phyloP scores from a whole-genome alignment of 2,113 vertebrate genomes.

The Corythaixoides concolor region DNA sequence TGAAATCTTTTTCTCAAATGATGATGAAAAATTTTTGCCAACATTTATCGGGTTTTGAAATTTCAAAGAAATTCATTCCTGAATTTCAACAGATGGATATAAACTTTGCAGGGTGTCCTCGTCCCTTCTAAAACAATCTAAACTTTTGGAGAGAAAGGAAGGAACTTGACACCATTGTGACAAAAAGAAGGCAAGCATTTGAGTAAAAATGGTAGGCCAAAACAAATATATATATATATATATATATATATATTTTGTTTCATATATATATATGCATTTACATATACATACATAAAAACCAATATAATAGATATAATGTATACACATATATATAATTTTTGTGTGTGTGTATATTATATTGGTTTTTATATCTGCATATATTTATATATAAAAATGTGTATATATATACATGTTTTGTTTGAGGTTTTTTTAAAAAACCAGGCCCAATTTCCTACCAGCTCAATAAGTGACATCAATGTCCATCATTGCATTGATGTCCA shows the following conservation, averaged over 20 bases:
- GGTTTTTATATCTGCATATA: rapidly evolving
- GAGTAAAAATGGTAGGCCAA: neutral
- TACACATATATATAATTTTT: neutral
- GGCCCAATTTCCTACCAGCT: neutral
- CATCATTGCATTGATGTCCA: neutral
- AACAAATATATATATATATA: neutral
- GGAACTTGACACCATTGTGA: neutral
- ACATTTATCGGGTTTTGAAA: neutral
- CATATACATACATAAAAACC: neutral
- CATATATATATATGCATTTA: neutral
- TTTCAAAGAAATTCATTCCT: neutral
- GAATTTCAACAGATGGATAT: neutral
- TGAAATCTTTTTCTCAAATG: neutral
- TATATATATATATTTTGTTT: neutral
- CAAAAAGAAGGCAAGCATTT: neutral
- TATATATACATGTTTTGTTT: neutral
- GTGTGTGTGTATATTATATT: neutral
- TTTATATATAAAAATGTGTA: too few species aligned
- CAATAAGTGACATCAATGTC: conserved; percentile 15
- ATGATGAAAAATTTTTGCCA: neutral
- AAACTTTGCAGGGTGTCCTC: neutral
- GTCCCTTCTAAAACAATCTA: neutral
- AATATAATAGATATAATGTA: too few species aligned
- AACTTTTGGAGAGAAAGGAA: neutral
- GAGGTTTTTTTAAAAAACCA: neutral